Evolutionary conservation across 2,888 invertebrate genomes (phyloP), one percentile per base, ranked within the genome.

Genomic region (Pterostichus niger): DNA sequence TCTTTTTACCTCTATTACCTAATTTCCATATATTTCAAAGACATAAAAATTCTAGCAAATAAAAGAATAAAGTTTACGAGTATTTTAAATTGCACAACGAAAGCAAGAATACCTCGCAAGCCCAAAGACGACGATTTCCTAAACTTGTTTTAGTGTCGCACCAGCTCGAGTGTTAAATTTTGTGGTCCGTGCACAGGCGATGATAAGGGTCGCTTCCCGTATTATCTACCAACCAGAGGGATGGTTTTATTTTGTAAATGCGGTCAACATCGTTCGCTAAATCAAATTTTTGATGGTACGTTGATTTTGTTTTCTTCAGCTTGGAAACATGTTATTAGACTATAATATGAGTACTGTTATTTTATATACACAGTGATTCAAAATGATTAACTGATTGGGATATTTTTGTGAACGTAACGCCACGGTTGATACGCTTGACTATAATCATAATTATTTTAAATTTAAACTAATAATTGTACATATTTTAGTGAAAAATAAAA

Each of bases 141-240:
- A 44, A 40, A 73, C 17, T 73, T 73, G 49, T 73, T 73, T 73
- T 73, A 73, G 17, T 46, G 73, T 46, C 73, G 73, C 24, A 46
- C 13, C 44, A 73, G 15, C 7, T 46, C 73, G 46, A 73, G 17
- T 73, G 73, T 73, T 73, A 73, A 73, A 73, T 73, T 59, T 46
- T 73, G 73, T 73, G 73, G 73, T 46, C 64, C 64, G 64, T 59
- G 31, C 35, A 49, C 0, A 49, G 64, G 11, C n/a, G 13, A 13
- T 13, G 64, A 64, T 64, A 64, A 64, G 64, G 13, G 64, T 35
- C 6, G 35, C 11, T 49, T 35, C 35, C 35, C 64, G n/a, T 33
- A n/a, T 64, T 35, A 35, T 40, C 35, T 40, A 40, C 40, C 40
- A 40, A 5, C 7, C 40, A 40, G 40, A 40, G 9, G 40, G 40